phyloP scores from a whole-genome alignment of 2,113 vertebrate genomes.

The Campylomormyrus numenius region DNA sequence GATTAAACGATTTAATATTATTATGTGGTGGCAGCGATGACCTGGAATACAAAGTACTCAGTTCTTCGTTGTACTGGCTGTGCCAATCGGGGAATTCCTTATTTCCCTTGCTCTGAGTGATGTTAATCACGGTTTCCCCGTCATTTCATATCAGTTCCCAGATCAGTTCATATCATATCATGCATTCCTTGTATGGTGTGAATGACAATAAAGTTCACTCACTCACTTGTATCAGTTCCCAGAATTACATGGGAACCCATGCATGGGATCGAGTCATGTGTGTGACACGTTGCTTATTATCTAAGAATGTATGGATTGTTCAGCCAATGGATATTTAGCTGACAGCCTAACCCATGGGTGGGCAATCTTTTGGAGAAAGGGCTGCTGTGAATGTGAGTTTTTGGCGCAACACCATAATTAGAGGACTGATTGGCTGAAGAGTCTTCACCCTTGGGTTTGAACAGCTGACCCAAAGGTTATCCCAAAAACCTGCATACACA shows the following conservation, averaged over 20 bases:
- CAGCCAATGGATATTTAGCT: not conserved
- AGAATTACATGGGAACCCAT: not conserved
- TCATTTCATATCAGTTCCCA: too few species aligned
- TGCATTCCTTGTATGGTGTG: too few species aligned
- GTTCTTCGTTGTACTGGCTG: not conserved
- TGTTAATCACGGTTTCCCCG: not conserved
- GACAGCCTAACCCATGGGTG: too few species aligned
- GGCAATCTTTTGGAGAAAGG: too few species aligned
- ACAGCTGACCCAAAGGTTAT: too few species aligned
- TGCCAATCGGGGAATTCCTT: not conserved
- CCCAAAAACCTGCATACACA: too few species aligned
- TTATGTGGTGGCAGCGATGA: not conserved
- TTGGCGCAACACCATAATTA: too few species aligned
- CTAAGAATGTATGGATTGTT: not conserved
- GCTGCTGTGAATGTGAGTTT: too few species aligned
- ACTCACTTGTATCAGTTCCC: not conserved
- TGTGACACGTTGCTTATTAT: not conserved
- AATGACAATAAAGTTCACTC: not conserved
- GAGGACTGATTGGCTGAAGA: too few species aligned
- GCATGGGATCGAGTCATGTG: not conserved
- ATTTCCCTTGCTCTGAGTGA: not conserved
- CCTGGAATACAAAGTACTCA: not conserved
- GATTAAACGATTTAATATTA: not conserved
- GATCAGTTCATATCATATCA: too few species aligned
- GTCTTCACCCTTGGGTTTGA: too few species aligned